Evolutionary conservation across 2,797 vertebrate species (phyloP).

Genomic region (Gorsachius magnificus): DNA sequence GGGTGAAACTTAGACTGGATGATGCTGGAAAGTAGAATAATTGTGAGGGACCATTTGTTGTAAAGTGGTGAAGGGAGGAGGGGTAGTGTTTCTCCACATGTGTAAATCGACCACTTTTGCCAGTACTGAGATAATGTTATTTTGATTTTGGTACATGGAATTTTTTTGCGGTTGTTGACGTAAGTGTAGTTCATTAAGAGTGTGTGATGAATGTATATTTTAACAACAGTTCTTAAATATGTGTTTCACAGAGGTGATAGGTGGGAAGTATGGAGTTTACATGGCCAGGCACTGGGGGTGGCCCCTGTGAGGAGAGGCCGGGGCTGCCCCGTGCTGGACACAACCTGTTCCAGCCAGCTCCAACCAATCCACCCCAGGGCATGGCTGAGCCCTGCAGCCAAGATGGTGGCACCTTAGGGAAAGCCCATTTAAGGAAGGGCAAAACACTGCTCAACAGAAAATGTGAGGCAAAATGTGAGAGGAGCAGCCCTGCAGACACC

Average conservation of each 20-base stretch:
- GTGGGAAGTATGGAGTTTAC: too few species aligned
- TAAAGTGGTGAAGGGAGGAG: neutral
- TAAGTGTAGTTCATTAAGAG: neutral
- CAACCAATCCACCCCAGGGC: rapidly evolving
- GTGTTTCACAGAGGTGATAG: neutral
- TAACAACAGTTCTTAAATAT: neutral
- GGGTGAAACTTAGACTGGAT: neutral
- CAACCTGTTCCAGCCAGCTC: rapidly evolving
- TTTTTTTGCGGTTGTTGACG: neutral
- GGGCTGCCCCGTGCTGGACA: rapidly evolving
- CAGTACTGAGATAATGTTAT: neutral
- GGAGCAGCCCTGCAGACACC: neutral
- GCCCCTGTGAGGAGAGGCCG: neutral
- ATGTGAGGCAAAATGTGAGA: neutral
- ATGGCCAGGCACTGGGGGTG: neutral
- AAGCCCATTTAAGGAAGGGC: neutral
- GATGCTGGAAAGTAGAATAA: neutral
- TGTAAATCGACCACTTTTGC: neutral
- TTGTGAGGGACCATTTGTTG: neutral
- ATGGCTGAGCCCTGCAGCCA: neutral
- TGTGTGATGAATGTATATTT: neutral
- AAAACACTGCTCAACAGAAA: neutral
- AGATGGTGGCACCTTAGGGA: rapidly evolving
- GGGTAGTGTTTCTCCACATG: neutral
- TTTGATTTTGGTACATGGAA: neutral